A percentile compares a stretch with the other conserved stretches of the same genome.
These are phyloP conservation scores for Prostheceraeus crozeri DNA, from an alignment of 2,888 invertebrate species.

Conservation along the genomic window DNA sequence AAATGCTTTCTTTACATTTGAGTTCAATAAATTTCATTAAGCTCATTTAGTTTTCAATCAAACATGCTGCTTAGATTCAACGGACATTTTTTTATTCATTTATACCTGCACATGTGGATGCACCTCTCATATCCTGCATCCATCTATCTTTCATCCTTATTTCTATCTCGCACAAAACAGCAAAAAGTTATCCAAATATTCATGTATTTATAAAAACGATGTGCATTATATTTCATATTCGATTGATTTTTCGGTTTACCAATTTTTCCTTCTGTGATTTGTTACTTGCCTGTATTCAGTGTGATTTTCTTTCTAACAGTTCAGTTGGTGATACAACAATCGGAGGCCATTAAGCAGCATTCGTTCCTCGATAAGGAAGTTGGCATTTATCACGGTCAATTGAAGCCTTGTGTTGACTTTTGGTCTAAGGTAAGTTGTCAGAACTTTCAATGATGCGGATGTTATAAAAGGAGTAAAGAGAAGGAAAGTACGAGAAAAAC, in stretches of 20 bases:
- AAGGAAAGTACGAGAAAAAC: too few relatives aligned
- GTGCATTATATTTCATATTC: not conserved
- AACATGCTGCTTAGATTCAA: too few relatives aligned
- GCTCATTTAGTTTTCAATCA: too few relatives aligned
- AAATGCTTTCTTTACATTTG: too few relatives aligned
- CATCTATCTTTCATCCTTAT: not conserved
- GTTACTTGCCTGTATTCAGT: not conserved
- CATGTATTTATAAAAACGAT: not conserved
- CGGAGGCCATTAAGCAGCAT: conserved; percentile 12
- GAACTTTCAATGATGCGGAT: too few relatives aligned
- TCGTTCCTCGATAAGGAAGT: conserved; percentile 17
- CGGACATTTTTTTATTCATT: too few relatives aligned
- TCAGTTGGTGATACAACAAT: conserved; percentile 14
- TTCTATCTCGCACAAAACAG: conserved; percentile 6
- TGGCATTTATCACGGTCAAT: conserved; percentile 26
- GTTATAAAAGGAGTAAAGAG: too few relatives aligned
- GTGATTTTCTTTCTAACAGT: conserved; percentile 1
- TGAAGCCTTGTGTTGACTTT: conserved; percentile 25
- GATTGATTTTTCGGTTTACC: not conserved
- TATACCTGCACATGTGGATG: too few relatives aligned
- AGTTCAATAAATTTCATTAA: too few relatives aligned
- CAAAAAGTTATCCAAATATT: not conserved
- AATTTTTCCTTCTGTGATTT: too few relatives aligned
- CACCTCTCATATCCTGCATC: not conserved
- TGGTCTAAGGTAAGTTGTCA: conserved; percentile 26